Evolutionary conservation across 2,113 vertebrate species (phyloP).

Genomic region (Grammomys dolichurus): DNA sequence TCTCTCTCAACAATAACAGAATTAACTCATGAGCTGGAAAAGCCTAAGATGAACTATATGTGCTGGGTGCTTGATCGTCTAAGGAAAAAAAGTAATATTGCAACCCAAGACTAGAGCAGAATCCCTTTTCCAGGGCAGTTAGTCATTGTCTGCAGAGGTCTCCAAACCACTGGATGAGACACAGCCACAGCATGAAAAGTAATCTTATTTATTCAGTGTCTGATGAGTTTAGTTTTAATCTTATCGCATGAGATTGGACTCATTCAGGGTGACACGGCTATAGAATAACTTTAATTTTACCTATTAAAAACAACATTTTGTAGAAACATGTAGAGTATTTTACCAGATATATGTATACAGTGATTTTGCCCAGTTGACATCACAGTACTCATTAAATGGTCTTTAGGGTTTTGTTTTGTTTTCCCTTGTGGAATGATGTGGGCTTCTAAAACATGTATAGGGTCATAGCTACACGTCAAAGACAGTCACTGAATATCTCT

Average conservation of each 20-base stretch:
- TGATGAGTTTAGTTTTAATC: conserved; percentile 6
- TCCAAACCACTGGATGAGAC: neutral
- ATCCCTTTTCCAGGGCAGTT: neutral
- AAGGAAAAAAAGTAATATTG: neutral
- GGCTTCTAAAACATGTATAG: neutral
- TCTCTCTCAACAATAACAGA: neutral
- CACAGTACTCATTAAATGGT: neutral
- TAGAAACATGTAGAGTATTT: conserved; percentile 24
- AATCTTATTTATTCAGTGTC: neutral
- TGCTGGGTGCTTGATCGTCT: neutral
- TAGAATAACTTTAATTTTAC: neutral
- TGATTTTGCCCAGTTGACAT: neutral
- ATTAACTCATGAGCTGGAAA: neutral
- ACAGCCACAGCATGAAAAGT: neutral
- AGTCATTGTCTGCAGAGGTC: neutral
- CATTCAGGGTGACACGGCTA: neutral
- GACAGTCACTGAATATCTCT: neutral
- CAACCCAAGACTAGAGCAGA: neutral
- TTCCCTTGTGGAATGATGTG: neutral
- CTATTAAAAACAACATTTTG: too few relatives aligned
- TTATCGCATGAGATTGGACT: neutral
- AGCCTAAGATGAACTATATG: neutral
- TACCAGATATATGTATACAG: neutral
- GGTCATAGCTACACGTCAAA: neutral
- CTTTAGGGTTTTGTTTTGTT: neutral